Evolutionary conservation across 2,888 invertebrate genomes (phyloP).

Genomic region (Myathropa florea): DNA sequence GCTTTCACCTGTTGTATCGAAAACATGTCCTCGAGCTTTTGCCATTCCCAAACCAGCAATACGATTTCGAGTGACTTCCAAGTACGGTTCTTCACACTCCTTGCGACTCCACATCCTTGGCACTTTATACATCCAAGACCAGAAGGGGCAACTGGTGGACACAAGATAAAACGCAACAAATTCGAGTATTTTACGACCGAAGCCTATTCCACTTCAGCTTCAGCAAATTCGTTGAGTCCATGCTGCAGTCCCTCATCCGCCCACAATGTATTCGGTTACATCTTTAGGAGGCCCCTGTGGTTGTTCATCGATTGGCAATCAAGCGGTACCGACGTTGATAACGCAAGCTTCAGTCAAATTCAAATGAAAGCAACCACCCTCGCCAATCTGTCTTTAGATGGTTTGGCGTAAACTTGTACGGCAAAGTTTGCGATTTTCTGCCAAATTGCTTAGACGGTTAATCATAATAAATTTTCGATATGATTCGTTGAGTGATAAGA

Average conservation of each 20-base stretch:
- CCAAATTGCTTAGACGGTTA: constrained; percentile 14
- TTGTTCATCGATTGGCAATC: background rate
- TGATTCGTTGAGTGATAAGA: constrained; percentile 9
- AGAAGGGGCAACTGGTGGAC: constrained; percentile 46
- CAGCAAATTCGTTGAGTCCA: background rate
- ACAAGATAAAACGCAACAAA: constrained; percentile 14
- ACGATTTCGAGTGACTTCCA: background rate
- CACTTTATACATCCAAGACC: background rate
- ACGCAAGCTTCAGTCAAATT: too few relatives aligned
- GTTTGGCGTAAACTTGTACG: background rate
- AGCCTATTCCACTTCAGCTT: background rate
- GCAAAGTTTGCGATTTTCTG: constrained; percentile 5
- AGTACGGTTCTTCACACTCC: background rate
- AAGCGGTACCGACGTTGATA: background rate
- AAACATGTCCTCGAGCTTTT: background rate
- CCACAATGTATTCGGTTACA: too few relatives aligned
- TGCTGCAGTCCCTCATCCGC: constrained; percentile 4
- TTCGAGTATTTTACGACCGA: constrained; percentile 11
- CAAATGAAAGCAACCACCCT: background rate
- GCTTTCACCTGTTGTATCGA: constrained; percentile 58
- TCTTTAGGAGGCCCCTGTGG: background rate
- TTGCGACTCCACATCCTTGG: constrained; percentile 2
- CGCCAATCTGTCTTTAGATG: background rate
- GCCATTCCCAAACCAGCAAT: background rate
- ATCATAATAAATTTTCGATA: constrained; percentile 25